These are phyloP conservation scores for Dicerorhinus sumatrensis DNA, from an alignment of 2,113 vertebrate genomes.

Conservation along the genomic window DNA sequence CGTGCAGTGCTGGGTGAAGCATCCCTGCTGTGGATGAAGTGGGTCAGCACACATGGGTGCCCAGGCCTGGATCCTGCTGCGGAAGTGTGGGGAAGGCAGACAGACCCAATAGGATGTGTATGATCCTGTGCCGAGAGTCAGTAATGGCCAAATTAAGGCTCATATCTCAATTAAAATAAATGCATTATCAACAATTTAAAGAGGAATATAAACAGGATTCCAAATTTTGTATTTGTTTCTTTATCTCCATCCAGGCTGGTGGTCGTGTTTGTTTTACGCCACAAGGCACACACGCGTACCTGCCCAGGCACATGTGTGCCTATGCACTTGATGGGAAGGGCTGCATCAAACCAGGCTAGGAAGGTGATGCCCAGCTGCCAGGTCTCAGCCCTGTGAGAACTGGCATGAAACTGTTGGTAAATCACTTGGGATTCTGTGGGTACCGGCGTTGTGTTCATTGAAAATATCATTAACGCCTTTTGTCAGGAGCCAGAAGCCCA, in stretches of 20 bases:
- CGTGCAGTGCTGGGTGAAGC: accelerated
- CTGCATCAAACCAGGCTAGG: neutral
- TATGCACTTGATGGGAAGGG: neutral
- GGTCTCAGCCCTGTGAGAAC: neutral
- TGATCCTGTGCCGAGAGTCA: neutral
- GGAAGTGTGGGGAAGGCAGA: neutral
- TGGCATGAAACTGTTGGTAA: slow-evolving; percentile 15
- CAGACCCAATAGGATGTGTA: accelerated
- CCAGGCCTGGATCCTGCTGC: neutral
- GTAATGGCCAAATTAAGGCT: neutral
- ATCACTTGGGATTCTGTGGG: slow-evolving; percentile 41
- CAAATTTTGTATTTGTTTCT: neutral
- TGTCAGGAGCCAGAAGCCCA: slow-evolving; percentile 71
- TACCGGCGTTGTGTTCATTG: neutral
- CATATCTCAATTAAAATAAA: neutral
- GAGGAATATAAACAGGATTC: neutral
- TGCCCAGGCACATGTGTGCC: neutral
- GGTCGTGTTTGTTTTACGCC: neutral
- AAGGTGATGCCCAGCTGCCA: neutral
- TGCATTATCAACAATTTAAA: neutral
- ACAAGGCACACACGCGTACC: accelerated
- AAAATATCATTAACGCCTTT: slow-evolving; percentile 70
- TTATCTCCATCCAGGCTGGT: neutral
- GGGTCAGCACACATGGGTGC: neutral
- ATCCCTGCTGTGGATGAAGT: neutral